phyloP scores from a whole-genome alignment of 2,888 invertebrate species.

The Drosophila pullipes region DNA sequence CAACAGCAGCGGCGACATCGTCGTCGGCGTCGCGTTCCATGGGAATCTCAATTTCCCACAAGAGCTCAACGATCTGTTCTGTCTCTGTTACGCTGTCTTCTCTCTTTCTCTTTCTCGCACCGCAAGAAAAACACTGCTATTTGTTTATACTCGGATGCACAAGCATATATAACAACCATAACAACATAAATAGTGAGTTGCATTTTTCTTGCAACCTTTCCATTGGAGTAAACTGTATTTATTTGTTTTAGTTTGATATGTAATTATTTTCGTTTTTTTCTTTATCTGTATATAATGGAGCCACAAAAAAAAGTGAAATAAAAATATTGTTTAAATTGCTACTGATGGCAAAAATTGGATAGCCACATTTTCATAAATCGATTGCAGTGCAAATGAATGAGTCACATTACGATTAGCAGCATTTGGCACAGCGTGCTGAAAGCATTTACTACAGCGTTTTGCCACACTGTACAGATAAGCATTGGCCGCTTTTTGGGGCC shows the following conservation, averaged over 20 bases:
- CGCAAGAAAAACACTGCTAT: constrained; percentile 30
- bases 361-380: not conserved
- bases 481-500: constrained; percentile 53
- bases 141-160: constrained; percentile 65
- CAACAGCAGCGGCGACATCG: constrained; percentile 10
- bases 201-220: not conserved
- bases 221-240: not conserved
- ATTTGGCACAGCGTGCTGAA: constrained; percentile 29
- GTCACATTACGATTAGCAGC: not conserved
- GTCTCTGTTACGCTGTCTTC: not conserved
- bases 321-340: not conserved
- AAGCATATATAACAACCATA: constrained; percentile 26
- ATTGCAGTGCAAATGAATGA: not conserved
- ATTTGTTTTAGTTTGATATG: not conserved
- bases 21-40: constrained; percentile 29
- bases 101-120: not conserved
- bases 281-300: not conserved
- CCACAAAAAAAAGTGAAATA: not conserved
- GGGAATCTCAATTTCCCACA: constrained; percentile 51
- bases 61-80: constrained; percentile 17
- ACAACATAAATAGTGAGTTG: constrained; percentile 20
- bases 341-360: constrained; percentile 1
- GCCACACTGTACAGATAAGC: constrained; percentile 43
- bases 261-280: not conserved
- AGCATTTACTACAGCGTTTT: constrained; percentile 5